Conservation (phyloP, 2,113 vertebrate genomes). For the Penelope pileata region DNA sequence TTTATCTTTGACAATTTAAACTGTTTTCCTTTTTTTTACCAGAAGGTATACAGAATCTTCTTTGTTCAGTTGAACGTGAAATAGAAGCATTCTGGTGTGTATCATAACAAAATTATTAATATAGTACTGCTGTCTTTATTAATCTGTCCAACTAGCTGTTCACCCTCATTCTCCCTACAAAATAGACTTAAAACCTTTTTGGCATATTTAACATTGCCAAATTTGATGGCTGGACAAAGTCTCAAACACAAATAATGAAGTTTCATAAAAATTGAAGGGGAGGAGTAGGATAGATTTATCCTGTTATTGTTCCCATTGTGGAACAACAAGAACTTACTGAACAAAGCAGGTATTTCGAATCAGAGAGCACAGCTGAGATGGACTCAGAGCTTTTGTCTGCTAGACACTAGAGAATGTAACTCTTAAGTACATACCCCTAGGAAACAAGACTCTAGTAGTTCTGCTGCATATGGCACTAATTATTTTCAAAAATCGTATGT, state of each 20-base stretch:
- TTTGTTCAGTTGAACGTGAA: neutral
- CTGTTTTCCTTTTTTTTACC: neutral
- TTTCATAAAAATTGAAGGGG: neutral
- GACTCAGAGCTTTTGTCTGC: neutral
- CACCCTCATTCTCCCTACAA: neutral
- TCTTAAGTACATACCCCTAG: neutral
- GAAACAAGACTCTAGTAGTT: neutral
- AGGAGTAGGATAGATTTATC: neutral
- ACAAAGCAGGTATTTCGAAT: neutral
- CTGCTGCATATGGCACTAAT: neutral
- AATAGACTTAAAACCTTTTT: neutral
- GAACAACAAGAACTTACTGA: neutral
- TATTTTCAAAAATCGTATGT: neutral
- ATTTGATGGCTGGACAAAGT: neutral
- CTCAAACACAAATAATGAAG: neutral
- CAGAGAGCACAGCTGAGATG: neutral
- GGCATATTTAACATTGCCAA: neutral
- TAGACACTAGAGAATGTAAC: neutral
- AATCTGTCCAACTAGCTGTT: neutral
- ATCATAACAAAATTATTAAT: neutral
- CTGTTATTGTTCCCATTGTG: neutral
- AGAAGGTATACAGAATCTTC: neutral
- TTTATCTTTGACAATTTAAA: neutral
- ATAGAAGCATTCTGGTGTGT: neutral
- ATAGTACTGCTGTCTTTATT: neutral